These are phyloP conservation scores for Protobothrops mucrosquamatus DNA, from an alignment of 2,113 vertebrate species.

Conservation along the genomic window DNA sequence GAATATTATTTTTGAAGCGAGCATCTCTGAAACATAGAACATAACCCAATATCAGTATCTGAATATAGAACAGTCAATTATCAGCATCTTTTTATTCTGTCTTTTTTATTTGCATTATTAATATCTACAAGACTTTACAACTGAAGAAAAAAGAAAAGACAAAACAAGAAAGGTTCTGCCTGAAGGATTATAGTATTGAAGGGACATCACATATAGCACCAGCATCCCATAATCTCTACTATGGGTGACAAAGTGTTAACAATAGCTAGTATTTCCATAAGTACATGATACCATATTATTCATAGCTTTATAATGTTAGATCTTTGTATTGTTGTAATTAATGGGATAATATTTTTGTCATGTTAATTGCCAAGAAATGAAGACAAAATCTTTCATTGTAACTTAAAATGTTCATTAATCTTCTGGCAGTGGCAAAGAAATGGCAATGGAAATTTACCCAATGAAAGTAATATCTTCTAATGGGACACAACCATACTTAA, in stretches of 20 bases:
- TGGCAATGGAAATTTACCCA: not conserved
- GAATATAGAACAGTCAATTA: not conserved
- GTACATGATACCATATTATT: not conserved
- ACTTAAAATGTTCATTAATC: not conserved
- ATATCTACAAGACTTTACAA: not conserved
- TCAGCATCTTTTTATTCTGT: not conserved
- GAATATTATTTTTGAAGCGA: not conserved
- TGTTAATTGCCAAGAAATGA: not conserved
- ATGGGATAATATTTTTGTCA: not conserved
- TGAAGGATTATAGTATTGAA: not conserved
- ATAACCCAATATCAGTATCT: not conserved
- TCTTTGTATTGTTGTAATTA: not conserved
- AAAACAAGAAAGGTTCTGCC: not conserved
- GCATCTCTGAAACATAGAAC: not conserved
- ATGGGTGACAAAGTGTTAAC: not conserved
- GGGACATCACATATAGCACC: not conserved
- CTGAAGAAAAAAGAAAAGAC: not conserved
- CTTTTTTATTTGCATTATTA: not conserved
- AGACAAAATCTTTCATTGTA: not conserved
- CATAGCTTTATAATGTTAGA: not conserved
- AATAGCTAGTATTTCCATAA: not conserved
- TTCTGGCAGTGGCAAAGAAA: not conserved
- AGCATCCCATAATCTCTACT: not conserved
- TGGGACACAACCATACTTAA: not conserved
- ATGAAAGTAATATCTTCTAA: conserved; percentile 6